These are phyloP conservation scores for Drosophila equinoxialis DNA, from an alignment of 1,140 invertebrate species.

Conservation along the genomic window DNA sequence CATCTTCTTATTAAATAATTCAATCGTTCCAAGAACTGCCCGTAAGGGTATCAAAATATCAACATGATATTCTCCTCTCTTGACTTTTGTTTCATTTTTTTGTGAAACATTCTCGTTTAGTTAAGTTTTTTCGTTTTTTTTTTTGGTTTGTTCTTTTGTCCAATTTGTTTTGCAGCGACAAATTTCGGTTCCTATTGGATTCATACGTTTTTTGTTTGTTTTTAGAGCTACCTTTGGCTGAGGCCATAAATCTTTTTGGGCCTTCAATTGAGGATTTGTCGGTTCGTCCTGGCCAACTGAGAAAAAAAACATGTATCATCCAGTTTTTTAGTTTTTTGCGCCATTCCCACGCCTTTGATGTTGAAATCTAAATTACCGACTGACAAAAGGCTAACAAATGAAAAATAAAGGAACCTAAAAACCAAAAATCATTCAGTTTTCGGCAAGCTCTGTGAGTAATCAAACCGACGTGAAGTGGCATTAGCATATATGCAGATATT, in stretches of 20 bases:
- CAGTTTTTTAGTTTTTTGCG: conserved; percentile 29
- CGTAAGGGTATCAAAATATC: not conserved
- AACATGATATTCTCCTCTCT: not conserved
- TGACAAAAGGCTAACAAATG: conserved; percentile 33
- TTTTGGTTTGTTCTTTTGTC: conserved; percentile 25
- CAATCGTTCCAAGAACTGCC: not conserved
- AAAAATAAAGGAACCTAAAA: conserved; percentile 35
- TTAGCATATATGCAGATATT: conserved; percentile 71
- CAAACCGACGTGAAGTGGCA: conserved; percentile 71
- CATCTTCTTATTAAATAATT: not conserved
- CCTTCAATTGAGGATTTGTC: conserved; percentile 64
- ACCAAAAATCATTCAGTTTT: conserved; percentile 26
- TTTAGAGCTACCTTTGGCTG: conserved; percentile 26
- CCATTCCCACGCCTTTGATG: conserved; percentile 78
- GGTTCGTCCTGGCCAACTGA: conserved; percentile 44
- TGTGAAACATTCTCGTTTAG: conserved; percentile 21
- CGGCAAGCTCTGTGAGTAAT: conserved; percentile 67
- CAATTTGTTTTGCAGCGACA: conserved; percentile 74
- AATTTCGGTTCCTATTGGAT: conserved; percentile 74
- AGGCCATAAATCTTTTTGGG: conserved; percentile 57
- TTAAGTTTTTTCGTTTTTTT: not conserved
- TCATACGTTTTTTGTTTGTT: conserved; percentile 38
- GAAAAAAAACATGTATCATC: conserved; percentile 56
- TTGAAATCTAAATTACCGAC: conserved; percentile 75
- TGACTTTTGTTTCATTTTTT: conserved; percentile 24